Conservation (phyloP, 2,888 invertebrate genomes). For the Caenorhabditis auriculariae region DNA sequence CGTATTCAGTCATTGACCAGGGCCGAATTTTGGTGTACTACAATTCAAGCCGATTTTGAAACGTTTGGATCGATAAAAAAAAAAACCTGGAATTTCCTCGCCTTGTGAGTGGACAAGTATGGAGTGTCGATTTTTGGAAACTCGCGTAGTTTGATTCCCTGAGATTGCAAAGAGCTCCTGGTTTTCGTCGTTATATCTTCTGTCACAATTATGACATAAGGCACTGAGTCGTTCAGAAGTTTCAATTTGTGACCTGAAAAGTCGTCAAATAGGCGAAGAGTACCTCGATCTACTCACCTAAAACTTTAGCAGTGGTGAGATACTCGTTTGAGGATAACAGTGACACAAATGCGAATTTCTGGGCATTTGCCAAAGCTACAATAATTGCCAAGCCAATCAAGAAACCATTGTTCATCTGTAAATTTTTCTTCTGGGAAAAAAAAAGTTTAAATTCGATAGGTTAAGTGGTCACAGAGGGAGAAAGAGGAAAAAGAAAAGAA, state of each 20-base stretch:
- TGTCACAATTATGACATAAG: slow-evolving; percentile 48
- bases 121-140: slow-evolving; percentile 52
- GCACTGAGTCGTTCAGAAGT: slow-evolving; percentile 31
- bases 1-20: slow-evolving; percentile 51
- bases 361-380: no score
- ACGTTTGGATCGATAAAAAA: background rate
- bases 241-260: slow-evolving; percentile 38
- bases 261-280: no score
- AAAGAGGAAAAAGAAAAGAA: no score
- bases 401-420: no score
- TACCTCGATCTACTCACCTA: no score
- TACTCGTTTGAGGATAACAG: slow-evolving; percentile 46
- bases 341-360: slow-evolving; percentile 32
- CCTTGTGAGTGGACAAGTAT: slow-evolving; percentile 39
- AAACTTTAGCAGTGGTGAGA: slow-evolving; percentile 41
- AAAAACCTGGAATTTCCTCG: slow-evolving; percentile 49
- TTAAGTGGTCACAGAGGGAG: no score
- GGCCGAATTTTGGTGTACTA: slow-evolving; percentile 56
- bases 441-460: no score
- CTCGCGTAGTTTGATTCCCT: slow-evolving; percentile 32
- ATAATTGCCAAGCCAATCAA: no score
- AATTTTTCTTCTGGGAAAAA: no score
- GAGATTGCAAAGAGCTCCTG: slow-evolving; percentile 18
- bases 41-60: slow-evolving; percentile 11
- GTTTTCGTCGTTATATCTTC: slow-evolving; percentile 40